Conservation (phyloP, 23 tunicate genomes). For the Ascidia mentula region DNA sequence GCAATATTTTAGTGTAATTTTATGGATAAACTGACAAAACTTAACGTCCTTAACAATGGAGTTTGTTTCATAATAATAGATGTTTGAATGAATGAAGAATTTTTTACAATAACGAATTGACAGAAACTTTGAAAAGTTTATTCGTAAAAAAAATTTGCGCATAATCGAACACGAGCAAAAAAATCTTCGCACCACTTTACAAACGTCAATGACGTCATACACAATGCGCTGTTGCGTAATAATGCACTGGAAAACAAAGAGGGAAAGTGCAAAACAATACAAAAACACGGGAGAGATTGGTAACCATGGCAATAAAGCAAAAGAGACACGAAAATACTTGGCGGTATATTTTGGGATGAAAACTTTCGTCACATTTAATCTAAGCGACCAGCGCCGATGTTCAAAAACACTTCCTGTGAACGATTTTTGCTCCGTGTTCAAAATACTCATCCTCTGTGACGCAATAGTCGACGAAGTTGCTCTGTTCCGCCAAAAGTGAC, state of each 20-base stretch:
- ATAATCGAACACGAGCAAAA: background rate
- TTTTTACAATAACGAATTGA: no score
- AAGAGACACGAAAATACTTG: background rate
- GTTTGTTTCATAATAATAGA: no score
- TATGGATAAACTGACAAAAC: no score
- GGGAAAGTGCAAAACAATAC: constrained; percentile 10
- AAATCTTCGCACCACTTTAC: background rate
- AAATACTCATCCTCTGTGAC: constrained; percentile 74
- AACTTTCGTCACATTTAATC: background rate
- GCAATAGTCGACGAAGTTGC: constrained; percentile 32
- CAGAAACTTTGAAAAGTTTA: no score
- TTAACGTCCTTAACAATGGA: no score
- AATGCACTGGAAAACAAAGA: background rate
- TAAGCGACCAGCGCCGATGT: background rate
- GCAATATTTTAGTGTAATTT: no score
- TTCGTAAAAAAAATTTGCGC: background rate
- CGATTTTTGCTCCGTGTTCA: constrained; percentile 53
- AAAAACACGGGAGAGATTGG: background rate
- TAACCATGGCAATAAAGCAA: background rate
- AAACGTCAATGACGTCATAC: background rate
- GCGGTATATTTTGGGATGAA: background rate
- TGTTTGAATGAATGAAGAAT: no score
- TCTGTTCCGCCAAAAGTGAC: constrained; percentile 48
- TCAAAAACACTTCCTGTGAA: constrained; percentile 49
- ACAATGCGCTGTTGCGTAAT: background rate